Evolutionary conservation across 2,797 vertebrate species (phyloP).

Genomic region (Novumbra hubbsi): DNA sequence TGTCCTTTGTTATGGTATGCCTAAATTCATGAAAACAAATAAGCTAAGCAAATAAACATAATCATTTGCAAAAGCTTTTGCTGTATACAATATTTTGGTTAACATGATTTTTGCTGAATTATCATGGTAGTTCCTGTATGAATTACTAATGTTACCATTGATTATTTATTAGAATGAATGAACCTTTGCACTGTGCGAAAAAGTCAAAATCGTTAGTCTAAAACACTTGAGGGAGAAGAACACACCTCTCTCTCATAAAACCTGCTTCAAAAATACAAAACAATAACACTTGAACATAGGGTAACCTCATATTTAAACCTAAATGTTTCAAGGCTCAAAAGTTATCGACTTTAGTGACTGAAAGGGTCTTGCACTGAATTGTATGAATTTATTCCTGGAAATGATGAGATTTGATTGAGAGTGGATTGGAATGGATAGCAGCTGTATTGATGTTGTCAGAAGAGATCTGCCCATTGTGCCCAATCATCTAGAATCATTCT

Average conservation of each 20-base stretch:
- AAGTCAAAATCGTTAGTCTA: background rate
- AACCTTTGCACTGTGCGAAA: background rate
- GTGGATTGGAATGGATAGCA: constrained; percentile 3
- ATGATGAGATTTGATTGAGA: background rate
- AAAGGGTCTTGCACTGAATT: background rate
- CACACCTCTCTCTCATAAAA: background rate
- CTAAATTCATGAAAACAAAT: too few species aligned
- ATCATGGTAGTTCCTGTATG: too few species aligned
- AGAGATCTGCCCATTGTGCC: background rate
- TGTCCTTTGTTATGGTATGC: too few species aligned
- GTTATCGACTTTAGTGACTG: background rate
- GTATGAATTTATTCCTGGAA: background rate
- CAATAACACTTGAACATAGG: background rate
- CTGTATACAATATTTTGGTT: too few species aligned
- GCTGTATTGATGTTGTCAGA: background rate
- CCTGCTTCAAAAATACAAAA: background rate
- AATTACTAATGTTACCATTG: too few species aligned
- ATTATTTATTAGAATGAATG: too few species aligned
- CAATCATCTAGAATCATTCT: background rate
- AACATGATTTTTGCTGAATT: too few species aligned
- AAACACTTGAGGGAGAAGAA: background rate
- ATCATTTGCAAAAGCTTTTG: too few species aligned
- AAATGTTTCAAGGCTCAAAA: background rate
- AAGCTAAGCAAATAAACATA: too few species aligned
- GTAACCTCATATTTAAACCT: background rate